phyloP scores from a whole-genome alignment of 2,888 invertebrate genomes.

The Tenthredo livida region DNA sequence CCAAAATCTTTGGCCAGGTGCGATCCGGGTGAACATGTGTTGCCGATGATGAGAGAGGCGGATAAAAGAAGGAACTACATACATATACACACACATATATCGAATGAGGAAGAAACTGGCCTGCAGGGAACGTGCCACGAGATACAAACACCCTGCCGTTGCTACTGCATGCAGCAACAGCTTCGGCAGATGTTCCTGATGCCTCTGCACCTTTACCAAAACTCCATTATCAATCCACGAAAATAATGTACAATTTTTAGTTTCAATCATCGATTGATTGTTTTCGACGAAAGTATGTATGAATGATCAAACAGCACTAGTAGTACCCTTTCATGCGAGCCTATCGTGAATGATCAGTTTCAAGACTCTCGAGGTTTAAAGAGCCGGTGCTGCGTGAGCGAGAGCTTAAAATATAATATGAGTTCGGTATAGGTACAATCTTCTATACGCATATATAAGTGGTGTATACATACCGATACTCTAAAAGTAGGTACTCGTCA shows the following conservation, averaged over 20 bases:
- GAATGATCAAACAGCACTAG: background rate
- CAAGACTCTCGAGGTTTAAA: constrained; percentile 12
- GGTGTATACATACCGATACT: constrained; percentile 30
- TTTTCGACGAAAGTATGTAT: background rate
- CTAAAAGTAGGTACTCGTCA: constrained; percentile 44
- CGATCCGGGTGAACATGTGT: constrained; percentile 43
- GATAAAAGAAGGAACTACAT: background rate
- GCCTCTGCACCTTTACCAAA: constrained; percentile 9
- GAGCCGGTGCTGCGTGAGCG: background rate
- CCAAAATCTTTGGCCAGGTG: constrained; percentile 38
- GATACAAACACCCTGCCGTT: constrained; percentile 28
- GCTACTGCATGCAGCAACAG: background rate
- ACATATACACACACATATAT: constrained; percentile 6
- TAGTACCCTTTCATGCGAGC: background rate
- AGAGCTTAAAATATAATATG: constrained; percentile 22
- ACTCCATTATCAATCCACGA: background rate
- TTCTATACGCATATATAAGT: background rate
- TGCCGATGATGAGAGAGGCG: background rate
- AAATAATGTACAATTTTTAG: background rate
- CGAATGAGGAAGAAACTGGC: constrained; percentile 8
- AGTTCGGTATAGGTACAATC: background rate
- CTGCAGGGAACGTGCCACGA: constrained; percentile 47
- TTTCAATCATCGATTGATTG: background rate
- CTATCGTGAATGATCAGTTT: constrained; percentile 30
- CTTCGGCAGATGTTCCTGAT: constrained; percentile 39